These are phyloP conservation scores for Coecobrya sp. DNA, from an alignment of 2,888 invertebrate genomes.

Conservation along the genomic window DNA sequence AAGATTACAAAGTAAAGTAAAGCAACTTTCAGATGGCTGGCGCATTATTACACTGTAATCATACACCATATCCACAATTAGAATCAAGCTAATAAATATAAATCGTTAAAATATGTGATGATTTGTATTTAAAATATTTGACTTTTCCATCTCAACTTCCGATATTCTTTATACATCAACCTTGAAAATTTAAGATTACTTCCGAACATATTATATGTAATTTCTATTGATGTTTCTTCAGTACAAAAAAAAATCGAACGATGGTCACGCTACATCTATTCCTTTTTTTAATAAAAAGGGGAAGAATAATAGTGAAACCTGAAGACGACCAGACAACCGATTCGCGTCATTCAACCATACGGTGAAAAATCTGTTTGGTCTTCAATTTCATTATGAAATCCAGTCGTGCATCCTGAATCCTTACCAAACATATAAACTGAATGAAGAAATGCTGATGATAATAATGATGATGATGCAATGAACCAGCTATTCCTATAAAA, in stretches of 20 bases:
- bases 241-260: neutral
- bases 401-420: slow-evolving; percentile 7
- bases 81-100: no score
- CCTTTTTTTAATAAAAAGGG: neutral
- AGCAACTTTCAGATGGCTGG: no score
- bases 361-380: neutral
- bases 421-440: neutral
- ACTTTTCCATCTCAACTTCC: no score
- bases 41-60: no score
- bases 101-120: no score
- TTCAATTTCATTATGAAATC: slow-evolving; percentile 23
- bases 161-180: no score
- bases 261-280: slow-evolving; percentile 25
- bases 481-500: neutral
- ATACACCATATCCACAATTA: no score
- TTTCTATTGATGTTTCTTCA: neutral
- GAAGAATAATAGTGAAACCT: neutral
- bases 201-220: neutral
- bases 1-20: no score
- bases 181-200: neutral
- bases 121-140: no score
- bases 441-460: neutral
- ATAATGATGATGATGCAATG: neutral
- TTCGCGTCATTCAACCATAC: neutral
- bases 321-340: neutral